Evolutionary conservation across 2,797 vertebrate species (phyloP), one percentile per base, ranked within the genome.

Genomic region (Chelonia mydas): DNA sequence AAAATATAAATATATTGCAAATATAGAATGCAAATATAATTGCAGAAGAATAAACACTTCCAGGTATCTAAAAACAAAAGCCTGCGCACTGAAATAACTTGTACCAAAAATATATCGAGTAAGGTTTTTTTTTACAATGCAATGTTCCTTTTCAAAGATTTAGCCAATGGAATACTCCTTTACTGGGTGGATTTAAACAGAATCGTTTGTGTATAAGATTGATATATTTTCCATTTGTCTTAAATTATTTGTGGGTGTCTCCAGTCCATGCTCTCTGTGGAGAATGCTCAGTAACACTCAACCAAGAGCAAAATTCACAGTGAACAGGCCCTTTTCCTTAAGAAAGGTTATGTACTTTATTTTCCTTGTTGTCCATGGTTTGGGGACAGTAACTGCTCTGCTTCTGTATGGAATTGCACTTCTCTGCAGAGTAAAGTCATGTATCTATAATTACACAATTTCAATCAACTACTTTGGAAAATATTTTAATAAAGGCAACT

Each of bases 401-500:
- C 65, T 87, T 74, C 93, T 94, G 72, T 83, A 74, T 45, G 74
- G 86, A 94, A 92, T 1, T 55, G 89, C 83, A 91, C 74, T 45
- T 81, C 72, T 87, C 84, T 65, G 65, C 81, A n/a, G 86, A 92
- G 41, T 81, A 50, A 92, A 88, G 82, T 12, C 83, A 74, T 82
- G 90, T 94, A 90, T 45, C 74, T 15, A 54, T 65, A 83, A 7
- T 59, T 51, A 89, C 11, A 78, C 83, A n/a, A 65, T 77, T 95
- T 96, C 5, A 28, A 55, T 83, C 82, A 57, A 94, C 23, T 59
- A 68, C 92, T 97, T 93, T 59, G 88, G 88, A 91, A 96, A 97
- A 54, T 95, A 92, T 96, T 98, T 98, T 97, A 98, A 98, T 98
- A 98, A 98, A 98, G 96, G 51, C 2, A 2, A 93, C 87, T 92